These are phyloP conservation scores for Buceros bicornis DNA, from an alignment of 2,797 vertebrate species.

Conservation along the genomic window DNA sequence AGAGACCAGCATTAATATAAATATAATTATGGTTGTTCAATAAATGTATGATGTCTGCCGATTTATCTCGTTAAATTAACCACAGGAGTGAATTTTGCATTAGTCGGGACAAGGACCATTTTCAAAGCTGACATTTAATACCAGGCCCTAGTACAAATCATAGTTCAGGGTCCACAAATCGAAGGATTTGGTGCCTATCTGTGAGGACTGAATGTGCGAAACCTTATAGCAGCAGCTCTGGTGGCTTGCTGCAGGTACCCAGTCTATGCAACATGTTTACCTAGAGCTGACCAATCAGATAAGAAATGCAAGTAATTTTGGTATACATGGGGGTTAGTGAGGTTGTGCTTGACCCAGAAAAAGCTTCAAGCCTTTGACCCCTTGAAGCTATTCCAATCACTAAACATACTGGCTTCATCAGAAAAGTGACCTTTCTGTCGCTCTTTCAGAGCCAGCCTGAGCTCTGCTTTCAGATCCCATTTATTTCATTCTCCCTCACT, in stretches of 20 bases:
- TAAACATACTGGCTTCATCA: background rate
- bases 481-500: conserved; percentile 36
- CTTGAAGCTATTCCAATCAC: background rate
- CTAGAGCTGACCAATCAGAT: background rate
- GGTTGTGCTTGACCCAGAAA: background rate
- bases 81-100: conserved; percentile 41
- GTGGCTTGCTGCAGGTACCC: background rate
- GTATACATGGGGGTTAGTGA: accelerated
- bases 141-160: background rate
- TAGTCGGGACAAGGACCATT: conserved; percentile 33
- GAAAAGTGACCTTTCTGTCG: background rate
- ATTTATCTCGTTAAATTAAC: conserved; percentile 36
- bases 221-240: background rate
- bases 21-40: conserved; percentile 46
- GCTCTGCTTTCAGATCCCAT: background rate
- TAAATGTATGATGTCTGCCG: background rate
- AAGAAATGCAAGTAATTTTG: background rate
- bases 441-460: background rate
- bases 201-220: background rate
- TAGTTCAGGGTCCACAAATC: background rate
- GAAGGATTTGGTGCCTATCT: background rate
- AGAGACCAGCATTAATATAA: conserved; percentile 29
- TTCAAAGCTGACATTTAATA: conserved; percentile 49
- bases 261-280: background rate
- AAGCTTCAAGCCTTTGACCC: background rate